These are phyloP conservation scores for Theonella swinhoei DNA, from an alignment of 37 sponge, comb jelly and placozoan genomes.

Conservation along the genomic window DNA sequence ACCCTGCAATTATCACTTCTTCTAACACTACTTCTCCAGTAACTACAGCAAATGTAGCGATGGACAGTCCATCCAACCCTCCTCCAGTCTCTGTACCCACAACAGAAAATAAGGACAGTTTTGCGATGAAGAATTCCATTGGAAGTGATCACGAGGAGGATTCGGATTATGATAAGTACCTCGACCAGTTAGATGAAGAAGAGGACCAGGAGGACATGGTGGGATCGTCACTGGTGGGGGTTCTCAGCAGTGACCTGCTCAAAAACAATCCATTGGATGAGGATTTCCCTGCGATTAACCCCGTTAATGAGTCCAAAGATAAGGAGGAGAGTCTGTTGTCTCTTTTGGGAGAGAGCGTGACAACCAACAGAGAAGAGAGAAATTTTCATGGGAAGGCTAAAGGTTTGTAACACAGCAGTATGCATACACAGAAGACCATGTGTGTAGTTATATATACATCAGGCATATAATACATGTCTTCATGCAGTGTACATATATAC, in stretches of 20 bases:
- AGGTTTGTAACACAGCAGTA: too few species aligned
- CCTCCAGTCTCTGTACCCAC: background rate
- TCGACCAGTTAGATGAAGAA: slow-evolving; percentile 61
- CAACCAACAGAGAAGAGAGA: too few species aligned
- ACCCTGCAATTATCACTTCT: background rate
- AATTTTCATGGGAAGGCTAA: background rate
- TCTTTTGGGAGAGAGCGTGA: too few species aligned
- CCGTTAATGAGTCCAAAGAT: background rate
- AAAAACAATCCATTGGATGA: slow-evolving; percentile 35
- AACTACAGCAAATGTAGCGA: background rate
- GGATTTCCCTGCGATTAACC: slow-evolving; percentile 59
- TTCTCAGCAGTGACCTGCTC: background rate
- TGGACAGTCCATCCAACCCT: background rate
- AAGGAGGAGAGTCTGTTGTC: background rate
- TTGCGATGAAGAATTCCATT: too few species aligned
- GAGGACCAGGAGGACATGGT: slow-evolving; percentile 34
- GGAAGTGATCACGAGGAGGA: slow-evolving; percentile 25
- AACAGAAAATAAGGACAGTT: too few species aligned
- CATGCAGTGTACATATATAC: too few species aligned
- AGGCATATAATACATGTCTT: too few species aligned
- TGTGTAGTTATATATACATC: too few species aligned
- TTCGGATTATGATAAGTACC: slow-evolving; percentile 55
- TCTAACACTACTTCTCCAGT: background rate
- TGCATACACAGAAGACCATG: too few species aligned
- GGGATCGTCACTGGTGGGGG: background rate